A percentile compares a stretch with the other conserved stretches of the same genome.
These are phyloP conservation scores for Octomys mimax DNA, from an alignment of 2,797 vertebrate genomes.

Conservation along the genomic window DNA sequence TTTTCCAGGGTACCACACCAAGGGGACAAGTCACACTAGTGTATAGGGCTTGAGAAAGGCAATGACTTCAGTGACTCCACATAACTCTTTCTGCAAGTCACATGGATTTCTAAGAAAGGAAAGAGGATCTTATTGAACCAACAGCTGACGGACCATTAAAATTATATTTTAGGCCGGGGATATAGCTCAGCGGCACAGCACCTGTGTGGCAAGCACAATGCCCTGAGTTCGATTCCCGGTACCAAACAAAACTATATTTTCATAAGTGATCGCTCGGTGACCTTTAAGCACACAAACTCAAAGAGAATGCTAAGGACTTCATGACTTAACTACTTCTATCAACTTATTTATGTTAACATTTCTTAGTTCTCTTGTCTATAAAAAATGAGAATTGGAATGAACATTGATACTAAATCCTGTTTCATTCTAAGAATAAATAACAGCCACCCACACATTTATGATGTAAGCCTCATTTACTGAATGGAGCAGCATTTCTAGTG, in stretches of 20 bases:
- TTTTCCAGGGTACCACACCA: background rate
- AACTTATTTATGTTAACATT: background rate
- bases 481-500: background rate
- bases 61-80: background rate
- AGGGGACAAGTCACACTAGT: background rate
- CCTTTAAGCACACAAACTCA: constrained; percentile 30
- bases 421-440: background rate
- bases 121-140: background rate
- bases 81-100: background rate
- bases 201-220: too few relatives aligned
- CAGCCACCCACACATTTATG: background rate
- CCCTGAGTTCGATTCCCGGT: too few relatives aligned
- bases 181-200: too few relatives aligned
- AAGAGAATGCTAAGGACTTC: background rate
- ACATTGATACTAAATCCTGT: background rate
- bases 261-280: background rate
- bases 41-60: background rate
- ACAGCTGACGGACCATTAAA: background rate
- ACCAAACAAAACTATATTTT: background rate
- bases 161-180: background rate
- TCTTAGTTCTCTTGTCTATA: background rate
- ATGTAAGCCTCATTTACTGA: background rate
- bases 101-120: constrained; percentile 42
- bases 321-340: constrained; percentile 3
- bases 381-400: constrained; percentile 7